Evolutionary conservation across 2,888 invertebrate genomes (phyloP).

Genomic region (Chloroclysta siterata): DNA sequence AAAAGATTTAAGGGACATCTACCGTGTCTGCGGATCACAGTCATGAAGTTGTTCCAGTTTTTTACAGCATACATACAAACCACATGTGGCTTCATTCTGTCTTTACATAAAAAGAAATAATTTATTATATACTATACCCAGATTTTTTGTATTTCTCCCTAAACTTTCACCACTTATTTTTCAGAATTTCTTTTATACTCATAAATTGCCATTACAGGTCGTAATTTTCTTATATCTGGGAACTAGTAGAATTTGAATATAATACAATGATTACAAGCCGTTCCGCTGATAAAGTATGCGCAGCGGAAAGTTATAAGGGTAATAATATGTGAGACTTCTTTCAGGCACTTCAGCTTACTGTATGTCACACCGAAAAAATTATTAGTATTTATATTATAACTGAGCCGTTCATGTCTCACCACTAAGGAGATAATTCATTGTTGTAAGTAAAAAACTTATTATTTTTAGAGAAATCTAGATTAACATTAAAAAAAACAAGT

Average conservation of each 20-base stretch:
- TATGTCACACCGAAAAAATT: conserved; percentile 43
- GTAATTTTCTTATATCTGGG: conserved; percentile 12
- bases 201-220: not conserved
- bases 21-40: too few species aligned
- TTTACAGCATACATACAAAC: too few species aligned
- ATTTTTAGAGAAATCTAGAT: too few species aligned
- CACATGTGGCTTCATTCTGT: too few species aligned
- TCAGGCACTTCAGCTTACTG: conserved; percentile 33
- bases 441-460: too few species aligned
- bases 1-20: too few species aligned
- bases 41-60: too few species aligned
- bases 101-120: not conserved
- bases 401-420: too few species aligned
- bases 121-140: not conserved
- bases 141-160: not conserved
- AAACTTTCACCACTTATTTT: not conserved
- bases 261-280: conserved; percentile 40
- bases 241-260: conserved; percentile 34
- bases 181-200: not conserved
- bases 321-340: conserved; percentile 55
- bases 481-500: too few species aligned
- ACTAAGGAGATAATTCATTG: too few species aligned
- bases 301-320: conserved; percentile 50
- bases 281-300: conserved; percentile 48
- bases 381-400: too few species aligned